Evolutionary conservation across 1,140 invertebrate genomes (phyloP).

Genomic region (Drosophila saltans): DNA sequence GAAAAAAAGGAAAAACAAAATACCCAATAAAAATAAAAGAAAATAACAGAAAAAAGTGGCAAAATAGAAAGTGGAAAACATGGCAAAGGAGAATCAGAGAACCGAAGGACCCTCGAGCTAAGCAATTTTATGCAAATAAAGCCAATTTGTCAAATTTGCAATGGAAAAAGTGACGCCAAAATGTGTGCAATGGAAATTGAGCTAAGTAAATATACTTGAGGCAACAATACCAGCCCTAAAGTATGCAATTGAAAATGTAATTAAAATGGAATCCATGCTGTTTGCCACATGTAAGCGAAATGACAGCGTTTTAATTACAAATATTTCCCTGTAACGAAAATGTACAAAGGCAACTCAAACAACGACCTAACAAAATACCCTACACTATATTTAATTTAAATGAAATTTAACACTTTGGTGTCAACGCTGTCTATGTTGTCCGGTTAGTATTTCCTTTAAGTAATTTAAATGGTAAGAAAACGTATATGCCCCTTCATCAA

Average conservation of each 20-base stretch:
- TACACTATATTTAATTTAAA: neutral
- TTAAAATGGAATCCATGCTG: slow-evolving; percentile 9
- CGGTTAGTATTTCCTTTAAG: too few relatives aligned
- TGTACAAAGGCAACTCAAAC: neutral
- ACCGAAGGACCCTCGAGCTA: neutral
- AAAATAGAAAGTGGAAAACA: neutral
- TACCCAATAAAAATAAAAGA: too few relatives aligned
- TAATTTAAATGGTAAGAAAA: too few relatives aligned
- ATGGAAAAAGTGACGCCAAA: neutral
- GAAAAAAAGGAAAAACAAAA: neutral
- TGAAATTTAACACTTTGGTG: too few relatives aligned
- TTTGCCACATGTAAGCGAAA: slow-evolving; percentile 4
- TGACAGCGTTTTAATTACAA: slow-evolving; percentile 8
- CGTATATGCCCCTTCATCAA: neutral
- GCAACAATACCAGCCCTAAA: neutral
- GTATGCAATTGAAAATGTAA: slow-evolving; percentile 1
- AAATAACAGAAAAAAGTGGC: neutral
- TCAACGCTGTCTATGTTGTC: too few relatives aligned
- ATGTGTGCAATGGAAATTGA: neutral
- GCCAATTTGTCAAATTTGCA: slow-evolving; percentile 1
- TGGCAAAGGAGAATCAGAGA: neutral
- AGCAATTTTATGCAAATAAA: slow-evolving; percentile 21
- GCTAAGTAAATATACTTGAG: neutral
- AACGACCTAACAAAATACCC: neutral
- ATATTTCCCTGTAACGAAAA: neutral